Conservation (phyloP, 2,113 vertebrate genomes). For the Climacteris rufus region DNA sequence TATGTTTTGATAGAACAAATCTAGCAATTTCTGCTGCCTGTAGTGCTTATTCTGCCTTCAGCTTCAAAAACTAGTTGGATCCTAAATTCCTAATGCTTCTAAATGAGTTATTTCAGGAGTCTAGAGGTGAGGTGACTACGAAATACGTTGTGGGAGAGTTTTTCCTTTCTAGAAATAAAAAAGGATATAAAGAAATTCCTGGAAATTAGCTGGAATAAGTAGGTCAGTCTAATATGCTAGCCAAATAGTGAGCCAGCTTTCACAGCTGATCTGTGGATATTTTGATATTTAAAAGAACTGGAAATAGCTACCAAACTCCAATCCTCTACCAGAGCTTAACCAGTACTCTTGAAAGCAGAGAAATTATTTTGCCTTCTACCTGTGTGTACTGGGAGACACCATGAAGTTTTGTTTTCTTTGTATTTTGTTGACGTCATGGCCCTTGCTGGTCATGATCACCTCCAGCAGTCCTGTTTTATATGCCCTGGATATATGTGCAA, state of each 20-base stretch:
- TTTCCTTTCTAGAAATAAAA: neutral
- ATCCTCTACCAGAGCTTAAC: neutral
- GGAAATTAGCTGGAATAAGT: neutral
- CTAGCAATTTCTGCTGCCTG: neutral
- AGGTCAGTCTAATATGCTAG: neutral
- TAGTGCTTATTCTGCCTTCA: neutral
- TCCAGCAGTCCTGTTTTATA: neutral
- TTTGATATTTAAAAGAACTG: neutral
- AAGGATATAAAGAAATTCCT: neutral
- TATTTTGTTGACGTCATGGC: neutral
- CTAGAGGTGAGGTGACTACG: neutral
- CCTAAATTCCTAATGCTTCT: neutral
- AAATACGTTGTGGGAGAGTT: neutral
- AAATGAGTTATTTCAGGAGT: neutral
- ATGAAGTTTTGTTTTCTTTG: neutral
- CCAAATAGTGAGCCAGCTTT: neutral
- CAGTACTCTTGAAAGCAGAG: neutral
- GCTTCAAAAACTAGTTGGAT: neutral
- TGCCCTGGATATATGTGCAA: neutral
- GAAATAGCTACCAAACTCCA: neutral
- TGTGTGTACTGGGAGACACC: neutral
- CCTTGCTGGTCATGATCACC: neutral
- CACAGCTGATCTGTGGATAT: neutral
- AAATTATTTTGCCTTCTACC: neutral
- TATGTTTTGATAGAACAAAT: neutral